phyloP scores from a whole-genome alignment of 2,888 invertebrate species.

The Trissoscelio sp. region DNA sequence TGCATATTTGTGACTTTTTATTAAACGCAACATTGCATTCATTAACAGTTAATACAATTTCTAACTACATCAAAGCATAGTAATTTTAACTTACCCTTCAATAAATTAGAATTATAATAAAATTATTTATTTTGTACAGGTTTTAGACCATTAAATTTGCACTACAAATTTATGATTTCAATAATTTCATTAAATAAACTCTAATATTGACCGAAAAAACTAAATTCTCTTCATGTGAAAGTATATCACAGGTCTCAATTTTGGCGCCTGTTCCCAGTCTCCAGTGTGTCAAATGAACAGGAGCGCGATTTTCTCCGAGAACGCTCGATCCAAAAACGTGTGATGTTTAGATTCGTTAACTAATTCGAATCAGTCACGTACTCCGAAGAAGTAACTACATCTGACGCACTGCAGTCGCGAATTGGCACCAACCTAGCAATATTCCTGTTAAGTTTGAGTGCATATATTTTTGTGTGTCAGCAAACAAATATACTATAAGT shows the following conservation, averaged over 20 bases:
- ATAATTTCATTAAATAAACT: neutral
- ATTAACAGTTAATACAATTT: no score
- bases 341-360: constrained; percentile 32
- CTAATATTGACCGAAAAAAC: neutral
- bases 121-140: no score
- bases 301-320: constrained; percentile 1
- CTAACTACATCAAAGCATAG: constrained; percentile 5
- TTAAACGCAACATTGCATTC: neutral
- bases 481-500: constrained; percentile 55
- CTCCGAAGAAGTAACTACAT: constrained; percentile 41
- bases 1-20: neutral
- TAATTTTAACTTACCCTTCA: neutral
- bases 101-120: no score
- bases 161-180: neutral
- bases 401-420: constrained; percentile 68
- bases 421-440: constrained; percentile 66
- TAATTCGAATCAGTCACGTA: constrained; percentile 44
- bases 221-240: constrained; percentile 66
- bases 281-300: constrained; percentile 61
- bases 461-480: constrained; percentile 59
- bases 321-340: constrained; percentile 8
- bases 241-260: constrained; percentile 53
- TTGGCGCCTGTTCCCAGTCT: constrained; percentile 63
- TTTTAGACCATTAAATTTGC: neutral
- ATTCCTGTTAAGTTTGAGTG: constrained; percentile 58